A percentile compares a stretch with the other conserved stretches of the same genome.
Evolutionary conservation across 2,797 vertebrate species (phyloP).

Genomic region (Craterocephalus amniculus): DNA sequence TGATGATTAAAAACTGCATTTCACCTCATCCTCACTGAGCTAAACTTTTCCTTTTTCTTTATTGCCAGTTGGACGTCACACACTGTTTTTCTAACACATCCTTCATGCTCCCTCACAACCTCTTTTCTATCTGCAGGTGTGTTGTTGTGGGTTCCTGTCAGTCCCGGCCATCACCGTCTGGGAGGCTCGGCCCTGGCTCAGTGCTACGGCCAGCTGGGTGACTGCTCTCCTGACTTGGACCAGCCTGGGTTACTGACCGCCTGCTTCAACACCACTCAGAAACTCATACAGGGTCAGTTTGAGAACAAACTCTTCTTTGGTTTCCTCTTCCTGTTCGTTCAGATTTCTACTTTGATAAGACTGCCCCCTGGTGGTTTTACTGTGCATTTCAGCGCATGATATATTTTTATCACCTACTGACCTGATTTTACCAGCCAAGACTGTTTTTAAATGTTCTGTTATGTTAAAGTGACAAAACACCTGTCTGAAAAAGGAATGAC

Average conservation of each 20-base stretch:
- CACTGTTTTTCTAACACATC: background rate
- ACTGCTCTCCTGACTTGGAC: slow-evolving; percentile 88
- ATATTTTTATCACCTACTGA: background rate
- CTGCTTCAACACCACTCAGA: slow-evolving; percentile 89
- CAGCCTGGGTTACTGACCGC: slow-evolving; percentile 78
- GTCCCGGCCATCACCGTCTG: slow-evolving; percentile 83
- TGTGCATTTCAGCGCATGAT: slow-evolving; percentile 1
- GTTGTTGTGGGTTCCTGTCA: slow-evolving; percentile 88
- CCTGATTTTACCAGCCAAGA: background rate
- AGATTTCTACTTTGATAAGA: background rate
- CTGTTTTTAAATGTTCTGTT: background rate
- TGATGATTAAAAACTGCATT: background rate
- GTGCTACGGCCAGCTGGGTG: slow-evolving; percentile 90
- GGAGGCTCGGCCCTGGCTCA: slow-evolving; percentile 93
- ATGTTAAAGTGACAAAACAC: background rate
- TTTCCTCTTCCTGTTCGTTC: background rate
- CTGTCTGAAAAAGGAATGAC: background rate
- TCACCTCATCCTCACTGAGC: background rate
- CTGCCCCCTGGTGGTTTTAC: slow-evolving; percentile 48
- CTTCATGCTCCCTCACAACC: background rate
- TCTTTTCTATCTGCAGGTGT: slow-evolving; percentile 76
- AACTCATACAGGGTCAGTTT: slow-evolving; percentile 83
- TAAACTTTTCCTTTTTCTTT: background rate
- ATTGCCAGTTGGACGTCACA: background rate
- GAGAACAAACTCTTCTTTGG: background rate